Base-by-base conservation (phyloP, 2,797 vertebrate genomes). In the Notamacropus eugenii region DNA sequence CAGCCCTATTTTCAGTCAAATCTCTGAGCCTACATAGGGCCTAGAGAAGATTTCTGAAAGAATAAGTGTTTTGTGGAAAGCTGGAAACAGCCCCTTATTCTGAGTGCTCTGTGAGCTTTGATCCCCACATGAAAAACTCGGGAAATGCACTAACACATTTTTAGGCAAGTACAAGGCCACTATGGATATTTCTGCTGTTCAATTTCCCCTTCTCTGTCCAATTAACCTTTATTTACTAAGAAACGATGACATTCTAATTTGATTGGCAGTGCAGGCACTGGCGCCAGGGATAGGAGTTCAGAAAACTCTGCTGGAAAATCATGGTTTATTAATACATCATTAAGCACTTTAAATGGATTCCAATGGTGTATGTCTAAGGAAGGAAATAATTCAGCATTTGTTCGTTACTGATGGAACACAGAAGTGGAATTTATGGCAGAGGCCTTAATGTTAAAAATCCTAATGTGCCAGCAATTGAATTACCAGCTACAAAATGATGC, bases 301-400 rank as follows among this genome's bases (percentile, higher is more conserved):
- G 97, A 98, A 82, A 97, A 95, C 97, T 87, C 98, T 96, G 97
- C 97, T 97, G 98, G 98, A 98, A 98, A 98, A 98, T 96, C 98
- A 97, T 98, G 95, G 98, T 98, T 98, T 98, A 98, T 99, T 98
- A 98, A 99, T 98, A 98, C 97, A 98, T 98, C 98, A 98, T 98
- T 98, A 98, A 98, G 97, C 96, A 94, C 97, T 98, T 97, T 98
- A 98, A 98, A 98, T 98, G 98, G 98, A 98, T 98, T 98, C 98
- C 98, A 97, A 94, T 94, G 97, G 97, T 58, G 97, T 97, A 98
- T 97, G 98, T 97, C 98, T 98, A 97, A 98, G 96, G 97, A 98
- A 98, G 96, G 96, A 98, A 98, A 98, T 98, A 98, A 98, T 98
- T 98, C 98, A 96, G 97, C 98, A 96, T 98, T 98, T 98, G 98